Evolutionary conservation across 2,797 vertebrate species (phyloP).

Genomic region (Moxostoma hubbsi): DNA sequence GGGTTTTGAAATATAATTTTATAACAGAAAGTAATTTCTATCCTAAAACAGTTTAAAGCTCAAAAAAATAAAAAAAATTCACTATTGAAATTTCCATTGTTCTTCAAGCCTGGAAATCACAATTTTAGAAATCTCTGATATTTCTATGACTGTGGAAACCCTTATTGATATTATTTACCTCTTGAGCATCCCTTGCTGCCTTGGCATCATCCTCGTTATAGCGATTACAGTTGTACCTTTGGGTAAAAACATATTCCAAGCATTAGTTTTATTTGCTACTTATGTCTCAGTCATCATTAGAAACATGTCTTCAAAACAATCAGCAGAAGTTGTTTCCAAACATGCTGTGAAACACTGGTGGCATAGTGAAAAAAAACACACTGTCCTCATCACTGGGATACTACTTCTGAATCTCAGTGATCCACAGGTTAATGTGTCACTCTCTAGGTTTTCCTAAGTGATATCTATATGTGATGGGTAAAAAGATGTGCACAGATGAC

Average conservation of each 20-base stretch:
- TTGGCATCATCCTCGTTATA: slow-evolving; percentile 99
- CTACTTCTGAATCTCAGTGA: background rate
- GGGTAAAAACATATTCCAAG: slow-evolving; percentile 49
- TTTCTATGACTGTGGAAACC: no score
- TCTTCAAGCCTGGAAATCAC: no score
- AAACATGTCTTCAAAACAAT: background rate
- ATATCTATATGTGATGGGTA: slow-evolving; percentile 9
- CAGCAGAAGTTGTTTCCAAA: background rate
- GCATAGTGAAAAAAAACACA: background rate
- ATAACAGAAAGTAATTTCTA: no score
- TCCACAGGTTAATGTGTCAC: slow-evolving; percentile 13
- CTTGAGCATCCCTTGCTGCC: slow-evolving; percentile 97
- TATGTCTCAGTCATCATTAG: background rate
- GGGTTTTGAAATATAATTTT: no score
- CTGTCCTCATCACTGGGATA: background rate
- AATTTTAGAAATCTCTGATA: no score
- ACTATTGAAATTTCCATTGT: no score
- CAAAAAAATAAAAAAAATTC: no score
- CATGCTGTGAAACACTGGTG: background rate
- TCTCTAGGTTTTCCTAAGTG: slow-evolving; percentile 13
- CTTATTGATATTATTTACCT: slow-evolving; percentile 76
- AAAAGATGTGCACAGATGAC: slow-evolving; percentile 1
- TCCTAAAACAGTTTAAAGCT: no score
- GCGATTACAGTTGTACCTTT: slow-evolving; percentile 99
- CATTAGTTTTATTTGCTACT: background rate